These are phyloP conservation scores for Ditylenchus dipsaci DNA, from an alignment of 1,140 invertebrate species.

Conservation along the genomic window DNA sequence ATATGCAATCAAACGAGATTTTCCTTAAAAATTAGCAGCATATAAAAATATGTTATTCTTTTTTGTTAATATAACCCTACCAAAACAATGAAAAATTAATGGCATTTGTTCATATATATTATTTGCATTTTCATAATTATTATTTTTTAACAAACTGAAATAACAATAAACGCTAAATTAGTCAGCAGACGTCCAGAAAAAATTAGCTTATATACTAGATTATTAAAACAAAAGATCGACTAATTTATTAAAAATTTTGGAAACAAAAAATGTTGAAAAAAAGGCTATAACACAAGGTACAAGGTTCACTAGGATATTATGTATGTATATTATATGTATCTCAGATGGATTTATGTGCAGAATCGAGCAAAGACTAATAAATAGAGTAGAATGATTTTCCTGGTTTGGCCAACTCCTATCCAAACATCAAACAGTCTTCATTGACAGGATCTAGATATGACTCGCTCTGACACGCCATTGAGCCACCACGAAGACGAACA, in stretches of 20 bases:
- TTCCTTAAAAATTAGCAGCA: background rate
- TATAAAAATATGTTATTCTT: too few relatives aligned
- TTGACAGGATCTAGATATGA: slow-evolving; percentile 20
- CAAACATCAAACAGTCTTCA: slow-evolving; percentile 20
- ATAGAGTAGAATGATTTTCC: background rate
- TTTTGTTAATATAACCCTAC: too few relatives aligned
- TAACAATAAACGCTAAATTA: background rate
- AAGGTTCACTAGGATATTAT: too few relatives aligned
- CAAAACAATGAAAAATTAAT: too few relatives aligned
- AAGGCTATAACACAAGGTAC: background rate
- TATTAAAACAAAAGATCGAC: background rate
- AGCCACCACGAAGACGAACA: slow-evolving; percentile 4
- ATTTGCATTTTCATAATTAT: background rate
- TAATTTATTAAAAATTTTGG: background rate
- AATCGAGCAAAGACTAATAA: background rate
- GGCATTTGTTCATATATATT: background rate
- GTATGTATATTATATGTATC: too few relatives aligned
- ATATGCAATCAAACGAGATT: slow-evolving; percentile 3
- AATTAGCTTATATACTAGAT: background rate
- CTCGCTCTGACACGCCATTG: slow-evolving; percentile 1
- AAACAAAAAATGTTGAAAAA: background rate
- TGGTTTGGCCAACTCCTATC: background rate
- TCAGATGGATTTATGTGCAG: background rate
- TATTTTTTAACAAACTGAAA: background rate
- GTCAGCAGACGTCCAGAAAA: background rate